A percentile compares a stretch with the other conserved stretches of the same genome.
phyloP scores from a whole-genome alignment of 2,888 invertebrate species.

The Nymphalis polychloros region DNA sequence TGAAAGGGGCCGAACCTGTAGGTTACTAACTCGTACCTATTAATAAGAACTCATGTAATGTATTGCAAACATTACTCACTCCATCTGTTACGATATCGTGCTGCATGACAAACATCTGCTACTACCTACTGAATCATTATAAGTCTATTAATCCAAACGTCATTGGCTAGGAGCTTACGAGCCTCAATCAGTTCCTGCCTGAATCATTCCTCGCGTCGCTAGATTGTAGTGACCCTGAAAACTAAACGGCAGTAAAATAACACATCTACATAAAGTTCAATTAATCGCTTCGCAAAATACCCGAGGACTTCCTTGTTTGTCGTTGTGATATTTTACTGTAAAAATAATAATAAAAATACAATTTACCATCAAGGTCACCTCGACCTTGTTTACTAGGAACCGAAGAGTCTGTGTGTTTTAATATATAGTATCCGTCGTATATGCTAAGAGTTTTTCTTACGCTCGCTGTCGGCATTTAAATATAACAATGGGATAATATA shows the following conservation, averaged over 20 bases:
- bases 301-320: slow-evolving; percentile 73
- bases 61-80: slow-evolving; percentile 36
- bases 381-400: slow-evolving; percentile 76
- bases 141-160: slow-evolving; percentile 27
- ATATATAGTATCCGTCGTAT: slow-evolving; percentile 48
- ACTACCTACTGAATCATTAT: slow-evolving; percentile 41
- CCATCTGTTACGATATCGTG: slow-evolving; percentile 35
- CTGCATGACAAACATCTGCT: slow-evolving; percentile 41
- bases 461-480: slow-evolving; percentile 23
- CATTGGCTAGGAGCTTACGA: slow-evolving; percentile 34
- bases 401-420: slow-evolving; percentile 62
- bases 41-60: slow-evolving; percentile 8
- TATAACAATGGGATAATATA: slow-evolving; percentile 14
- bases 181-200: slow-evolving; percentile 42
- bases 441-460: slow-evolving; percentile 38
- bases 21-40: background rate
- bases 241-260: slow-evolving; percentile 58
- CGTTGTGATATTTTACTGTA: slow-evolving; percentile 68
- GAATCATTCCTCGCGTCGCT: slow-evolving; percentile 37
- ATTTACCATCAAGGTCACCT: slow-evolving; percentile 66
- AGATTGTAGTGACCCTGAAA: slow-evolving; percentile 54
- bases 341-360: slow-evolving; percentile 70
- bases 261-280: slow-evolving; percentile 56
- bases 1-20: slow-evolving; percentile 9
- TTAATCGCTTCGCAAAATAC: slow-evolving; percentile 57